Evolutionary conservation across 2,113 vertebrate species (phyloP).

Genomic region (Aythya baeri): DNA sequence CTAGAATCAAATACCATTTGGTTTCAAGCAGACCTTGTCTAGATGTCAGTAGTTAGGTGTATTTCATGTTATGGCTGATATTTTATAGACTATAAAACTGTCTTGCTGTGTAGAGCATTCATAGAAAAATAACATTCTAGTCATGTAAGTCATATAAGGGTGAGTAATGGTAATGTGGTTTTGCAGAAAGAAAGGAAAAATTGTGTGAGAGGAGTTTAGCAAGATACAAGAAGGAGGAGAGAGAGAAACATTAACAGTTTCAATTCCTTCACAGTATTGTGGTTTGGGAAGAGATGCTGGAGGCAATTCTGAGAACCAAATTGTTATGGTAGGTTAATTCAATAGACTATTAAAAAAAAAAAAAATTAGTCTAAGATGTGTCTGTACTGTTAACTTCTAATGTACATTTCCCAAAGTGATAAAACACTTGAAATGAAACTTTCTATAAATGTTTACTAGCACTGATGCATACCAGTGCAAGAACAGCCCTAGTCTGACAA

Average conservation of each 20-base stretch:
- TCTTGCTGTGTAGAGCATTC: background rate
- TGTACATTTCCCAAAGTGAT: background rate
- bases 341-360: background rate
- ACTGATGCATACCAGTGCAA: background rate
- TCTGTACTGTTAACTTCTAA: background rate
- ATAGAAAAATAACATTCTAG: slow-evolving; percentile 21
- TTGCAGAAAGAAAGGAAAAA: slow-evolving; percentile 5
- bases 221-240: background rate
- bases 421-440: background rate
- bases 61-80: background rate
- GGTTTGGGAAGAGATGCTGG: background rate
- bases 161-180: background rate
- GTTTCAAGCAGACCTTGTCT: background rate
- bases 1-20: background rate
- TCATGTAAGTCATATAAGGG: background rate
- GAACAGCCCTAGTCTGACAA: background rate
- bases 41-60: background rate
- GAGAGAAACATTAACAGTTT: background rate
- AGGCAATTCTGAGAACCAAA: background rate
- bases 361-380: background rate
- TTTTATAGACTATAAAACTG: slow-evolving; percentile 37
- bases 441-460: background rate
- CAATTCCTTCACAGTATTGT: background rate
- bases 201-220: background rate
- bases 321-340: slow-evolving; percentile 21